Base-by-base conservation (phyloP, 2,113 vertebrate genomes). In the Dicrurus megarhynchus region DNA sequence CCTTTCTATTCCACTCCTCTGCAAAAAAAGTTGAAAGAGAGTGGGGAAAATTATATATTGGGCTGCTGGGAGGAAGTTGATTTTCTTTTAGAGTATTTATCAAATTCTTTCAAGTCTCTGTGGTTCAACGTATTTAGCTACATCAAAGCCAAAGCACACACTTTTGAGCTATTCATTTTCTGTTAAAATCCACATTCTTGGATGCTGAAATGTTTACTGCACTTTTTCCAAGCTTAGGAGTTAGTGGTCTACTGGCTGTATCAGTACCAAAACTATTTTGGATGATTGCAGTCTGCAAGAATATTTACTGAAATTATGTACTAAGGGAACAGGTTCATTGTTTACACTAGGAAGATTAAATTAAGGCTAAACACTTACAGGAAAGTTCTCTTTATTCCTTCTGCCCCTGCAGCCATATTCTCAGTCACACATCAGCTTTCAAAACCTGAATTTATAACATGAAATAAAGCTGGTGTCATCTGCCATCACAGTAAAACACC, bases 91-190 rank as follows among this genome's bases (percentile, higher is more conserved):
- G 28, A 74, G 32, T 41, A 83, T 93, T 93, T 91, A 89, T 76
- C 82, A 89, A 89, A 84, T 89, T 93, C 75, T 87, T 91, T 89
- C 75, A 89, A 88, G 60, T 85, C 46, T 80, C 70, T 69, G n/a
- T 77, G 79, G 59, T 88, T 90, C 75, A 88, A 87, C 50, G 44
- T 63, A 93, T 76, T 91, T 73, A 91, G 65, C 49, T 87, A 89
- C 70, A 92, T 92, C 89, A 91, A 91, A 95, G 77, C 63, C 70
- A 79, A 93, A 79, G 21, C 59, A 83, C 16, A 88, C 30, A 84
- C 41, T 89, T 91, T 16, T 35, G 28, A 73, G 33, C 87, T 89
- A 80, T 64, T 70, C 9, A 74, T 87, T 90, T 79, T 59, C 71
- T 86, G 55, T 59, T 73, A 69, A 91, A 92, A 80, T 76, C 41